Evolutionary conservation across 2,797 vertebrate species (phyloP), one percentile per base, ranked within the genome.

Genomic region (Tauraco hartlaubi): DNA sequence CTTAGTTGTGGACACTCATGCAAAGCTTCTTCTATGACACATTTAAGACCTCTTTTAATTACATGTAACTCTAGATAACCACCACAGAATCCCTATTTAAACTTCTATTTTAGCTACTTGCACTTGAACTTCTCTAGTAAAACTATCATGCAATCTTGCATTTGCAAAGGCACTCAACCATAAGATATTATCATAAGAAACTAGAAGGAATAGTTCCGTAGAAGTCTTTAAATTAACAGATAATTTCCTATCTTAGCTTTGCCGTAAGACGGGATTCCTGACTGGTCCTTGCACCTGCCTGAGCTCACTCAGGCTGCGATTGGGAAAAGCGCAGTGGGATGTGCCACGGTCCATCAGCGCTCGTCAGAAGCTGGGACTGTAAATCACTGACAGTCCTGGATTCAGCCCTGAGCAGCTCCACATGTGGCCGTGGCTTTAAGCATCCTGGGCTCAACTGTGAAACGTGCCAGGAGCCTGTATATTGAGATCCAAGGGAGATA

Each of bases 41-140:
- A 3, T 73, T 85, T 69, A 80, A 94, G 52, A 86, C 41, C 28
- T 93, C 51, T 92, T 91, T 58, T 88, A 90, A 49, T 64, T 84
- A 37, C 37, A 8, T 54, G 72, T 54, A 82, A 59, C 62, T 94
- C 37, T 46, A 84, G 80, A 46, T 74, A 93, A 59, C 55, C 88
- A 82, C 87, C 79, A 78, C 78, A 94, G 80, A 91, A 86, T 89
- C 64, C 63, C 15, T 82, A 73, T 74, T 96, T 94, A 46, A 22
- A 89, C 43, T 83, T 85, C 33, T 83, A 9, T 46, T 96, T 96
- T 96, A 89, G 51, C 39, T 90, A 26, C 64, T 86, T 96, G 83
- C 29, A 44, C 67, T 90, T 84, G 83, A 54, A 58, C 62, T 58
- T 90, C 37, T 74, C 37, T 74, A 41, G n/a, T 41, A 25, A 86